Evolutionary conservation across 2,113 vertebrate species (phyloP).

Genomic region (Tetrao urogallus): DNA sequence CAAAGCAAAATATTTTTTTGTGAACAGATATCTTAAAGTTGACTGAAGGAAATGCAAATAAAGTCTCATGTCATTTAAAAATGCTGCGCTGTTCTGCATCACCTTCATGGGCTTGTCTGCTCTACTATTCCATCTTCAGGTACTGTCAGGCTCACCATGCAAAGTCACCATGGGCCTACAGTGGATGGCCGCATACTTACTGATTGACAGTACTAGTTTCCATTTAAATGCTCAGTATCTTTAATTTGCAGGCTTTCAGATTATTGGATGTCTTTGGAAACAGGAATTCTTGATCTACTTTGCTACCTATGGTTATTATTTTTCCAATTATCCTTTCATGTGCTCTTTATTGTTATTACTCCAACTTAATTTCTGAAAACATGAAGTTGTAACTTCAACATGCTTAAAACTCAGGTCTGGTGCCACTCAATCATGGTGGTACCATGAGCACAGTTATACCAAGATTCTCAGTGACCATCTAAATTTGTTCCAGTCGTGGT

Average conservation of each 20-base stretch:
- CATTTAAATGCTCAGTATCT: background rate
- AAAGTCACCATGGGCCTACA: background rate
- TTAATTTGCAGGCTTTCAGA: background rate
- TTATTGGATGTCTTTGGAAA: background rate
- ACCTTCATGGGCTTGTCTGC: background rate
- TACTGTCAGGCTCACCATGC: background rate
- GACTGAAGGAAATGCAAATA: background rate
- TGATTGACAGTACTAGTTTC: background rate
- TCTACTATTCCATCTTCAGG: background rate
- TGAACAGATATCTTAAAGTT: background rate
- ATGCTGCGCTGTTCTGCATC: background rate
- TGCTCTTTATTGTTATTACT: background rate
- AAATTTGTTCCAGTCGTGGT: background rate
- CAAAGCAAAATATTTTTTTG: background rate
- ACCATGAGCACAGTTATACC: background rate
- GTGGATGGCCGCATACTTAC: background rate
- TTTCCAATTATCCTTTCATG: background rate
- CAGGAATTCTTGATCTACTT: background rate
- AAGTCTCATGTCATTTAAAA: background rate
- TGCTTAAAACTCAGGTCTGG: background rate
- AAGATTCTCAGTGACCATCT: background rate
- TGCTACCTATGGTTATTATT: background rate
- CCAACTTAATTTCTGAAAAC: background rate
- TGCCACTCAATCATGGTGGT: background rate
- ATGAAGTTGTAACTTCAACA: background rate